Evolutionary conservation across 1,140 invertebrate genomes (phyloP).

Genomic region (Chrysomallon squamiferum): DNA sequence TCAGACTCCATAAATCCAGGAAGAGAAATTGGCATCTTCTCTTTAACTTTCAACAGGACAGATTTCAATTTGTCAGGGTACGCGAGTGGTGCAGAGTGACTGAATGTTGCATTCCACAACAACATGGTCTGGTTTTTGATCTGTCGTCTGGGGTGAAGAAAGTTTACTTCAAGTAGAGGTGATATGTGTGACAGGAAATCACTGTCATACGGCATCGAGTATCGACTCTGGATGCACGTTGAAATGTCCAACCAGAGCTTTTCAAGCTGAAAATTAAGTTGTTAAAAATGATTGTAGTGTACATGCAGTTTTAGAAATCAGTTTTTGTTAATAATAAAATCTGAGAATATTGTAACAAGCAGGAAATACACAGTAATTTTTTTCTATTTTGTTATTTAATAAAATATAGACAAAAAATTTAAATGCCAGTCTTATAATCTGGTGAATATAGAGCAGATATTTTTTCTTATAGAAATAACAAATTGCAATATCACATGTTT

Average conservation of each 20-base stretch:
- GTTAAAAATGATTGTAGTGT: conserved; percentile 6
- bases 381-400: no score
- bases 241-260: conserved; percentile 50
- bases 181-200: conserved; percentile 46
- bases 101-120: conserved; percentile 57
- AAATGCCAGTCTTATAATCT: no score
- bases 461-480: no score
- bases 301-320: no score
- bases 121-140: conserved; percentile 47
- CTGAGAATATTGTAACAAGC: no score
- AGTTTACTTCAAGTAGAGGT: conserved; percentile 48
- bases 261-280: conserved; percentile 51
- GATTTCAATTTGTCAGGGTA: conserved; percentile 51
- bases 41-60: conserved; percentile 43
- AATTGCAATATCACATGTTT: no score
- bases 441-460: no score
- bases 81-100: conserved; percentile 21
- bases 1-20: conserved; percentile 44
- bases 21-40: conserved; percentile 40
- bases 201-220: conserved; percentile 43
- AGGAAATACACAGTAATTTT: no score
- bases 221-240: conserved; percentile 41
- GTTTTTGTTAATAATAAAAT: no score
- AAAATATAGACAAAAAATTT: no score
- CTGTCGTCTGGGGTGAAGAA: conserved; percentile 39